Evolutionary conservation across 2,797 vertebrate genomes (phyloP), one percentile per base, ranked within the genome.

Genomic region (Pseudochirops corinnae): DNA sequence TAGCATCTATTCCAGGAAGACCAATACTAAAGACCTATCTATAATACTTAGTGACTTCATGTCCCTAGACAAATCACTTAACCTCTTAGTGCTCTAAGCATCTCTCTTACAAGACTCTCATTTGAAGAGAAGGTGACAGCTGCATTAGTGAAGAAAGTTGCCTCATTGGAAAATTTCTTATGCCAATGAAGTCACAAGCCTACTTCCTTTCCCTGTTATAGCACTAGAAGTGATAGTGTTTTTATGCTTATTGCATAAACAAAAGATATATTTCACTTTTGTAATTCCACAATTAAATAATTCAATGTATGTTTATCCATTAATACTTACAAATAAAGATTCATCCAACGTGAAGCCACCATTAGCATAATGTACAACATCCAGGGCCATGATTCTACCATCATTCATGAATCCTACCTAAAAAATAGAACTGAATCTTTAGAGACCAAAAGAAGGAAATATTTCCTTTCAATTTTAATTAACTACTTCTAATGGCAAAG

Each of bases 331-430:
- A 2, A 94, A 0, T 60, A 97, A 53, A 10, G 98, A 98, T 46
- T 98, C 95, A 50, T 98, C 98, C 82, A 94, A 92, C 31, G 97
- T 94, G 96, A 74, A 91, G 0, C 98, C 98, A 93, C 55, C 98
- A 33, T 98, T 99, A 97, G 9, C 39, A 90, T 96, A 98, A 90
- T 98, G 98, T n/a, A 98, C 94, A 95, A 98, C 39, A 26, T 99
- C 98, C 58, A 98, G 57, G 13, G 98, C 98, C 96, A 96, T 26
- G 56, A 98, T 98, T 94, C 95, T 98, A 90, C 98, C 98, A 33
- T 98, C 96, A 0, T 98, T 98, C 97, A 97, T 98, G 95, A 98
- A 98, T 52, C 98, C 99, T 62, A 92, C 98, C 98, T 98, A 82
- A 28, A 92, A 93, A 52, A 95, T 9, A 96, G 95, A 55, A 97